Conservation (phyloP, 2,888 invertebrate genomes). For the Bruchidius siliquastri region DNA sequence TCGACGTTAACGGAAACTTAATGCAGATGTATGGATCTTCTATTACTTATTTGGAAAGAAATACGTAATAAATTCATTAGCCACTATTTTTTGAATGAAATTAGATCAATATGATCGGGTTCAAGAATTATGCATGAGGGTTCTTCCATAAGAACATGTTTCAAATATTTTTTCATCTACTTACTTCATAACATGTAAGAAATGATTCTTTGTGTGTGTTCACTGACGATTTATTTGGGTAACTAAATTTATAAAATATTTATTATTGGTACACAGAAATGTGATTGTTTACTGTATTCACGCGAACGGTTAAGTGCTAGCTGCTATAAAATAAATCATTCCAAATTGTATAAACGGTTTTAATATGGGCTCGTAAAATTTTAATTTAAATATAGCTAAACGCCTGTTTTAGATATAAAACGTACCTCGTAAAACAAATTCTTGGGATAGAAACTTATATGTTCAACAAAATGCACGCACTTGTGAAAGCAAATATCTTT, state of each 20-base stretch:
- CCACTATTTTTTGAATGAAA: neutral
- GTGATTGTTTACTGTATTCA: neutral
- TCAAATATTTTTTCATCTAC: too few species aligned
- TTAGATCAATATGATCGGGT: neutral
- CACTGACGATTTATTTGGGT: neutral
- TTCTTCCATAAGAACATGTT: too few species aligned
- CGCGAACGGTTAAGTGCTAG: neutral
- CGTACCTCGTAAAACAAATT: neutral
- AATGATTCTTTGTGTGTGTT: neutral
- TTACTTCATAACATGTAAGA: too few species aligned
- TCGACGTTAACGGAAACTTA: neutral
- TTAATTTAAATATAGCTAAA: neutral
- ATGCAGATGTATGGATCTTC: neutral
- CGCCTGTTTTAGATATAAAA: neutral
- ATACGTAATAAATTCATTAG: neutral
- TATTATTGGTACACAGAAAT: neutral
- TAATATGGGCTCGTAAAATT: neutral
- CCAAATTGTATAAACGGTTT: neutral
- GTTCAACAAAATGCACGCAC: neutral
- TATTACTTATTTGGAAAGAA: neutral
- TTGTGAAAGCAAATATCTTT: neutral
- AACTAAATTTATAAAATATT: neutral
- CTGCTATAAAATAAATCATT: neutral
- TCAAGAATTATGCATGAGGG: too few species aligned
- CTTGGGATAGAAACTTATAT: neutral